These are phyloP conservation scores for Aegotheles bennettii DNA, from an alignment of 2,113 vertebrate genomes.

Conservation along the genomic window DNA sequence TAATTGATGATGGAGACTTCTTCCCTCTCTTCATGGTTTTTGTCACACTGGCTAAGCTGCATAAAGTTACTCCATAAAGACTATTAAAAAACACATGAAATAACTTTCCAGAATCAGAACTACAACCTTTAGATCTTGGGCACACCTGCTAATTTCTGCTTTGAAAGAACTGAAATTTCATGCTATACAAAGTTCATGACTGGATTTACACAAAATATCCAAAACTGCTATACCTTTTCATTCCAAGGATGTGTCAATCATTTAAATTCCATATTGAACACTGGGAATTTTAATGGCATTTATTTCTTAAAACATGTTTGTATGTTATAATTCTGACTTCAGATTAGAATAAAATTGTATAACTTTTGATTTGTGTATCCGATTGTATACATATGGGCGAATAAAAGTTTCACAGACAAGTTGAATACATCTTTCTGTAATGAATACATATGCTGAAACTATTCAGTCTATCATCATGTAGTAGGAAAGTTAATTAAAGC, in stretches of 20 bases:
- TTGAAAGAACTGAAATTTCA: neutral
- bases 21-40: neutral
- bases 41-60: neutral
- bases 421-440: neutral
- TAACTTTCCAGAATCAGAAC: neutral
- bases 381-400: neutral
- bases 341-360: neutral
- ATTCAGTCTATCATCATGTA: neutral
- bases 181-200: neutral
- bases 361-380: neutral
- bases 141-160: neutral
- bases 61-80: neutral
- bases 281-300: neutral
- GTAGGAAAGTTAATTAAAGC: conserved; percentile 15
- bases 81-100: neutral
- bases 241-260: neutral
- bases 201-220: neutral
- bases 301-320: neutral
- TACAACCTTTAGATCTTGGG: neutral
- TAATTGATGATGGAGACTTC: neutral
- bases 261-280: neutral
- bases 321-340: neutral
- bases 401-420: neutral
- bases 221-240: neutral
- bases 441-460: neutral